Evolutionary conservation across 2,797 vertebrate genomes (phyloP).

Genomic region (Mionectes olivaceus): DNA sequence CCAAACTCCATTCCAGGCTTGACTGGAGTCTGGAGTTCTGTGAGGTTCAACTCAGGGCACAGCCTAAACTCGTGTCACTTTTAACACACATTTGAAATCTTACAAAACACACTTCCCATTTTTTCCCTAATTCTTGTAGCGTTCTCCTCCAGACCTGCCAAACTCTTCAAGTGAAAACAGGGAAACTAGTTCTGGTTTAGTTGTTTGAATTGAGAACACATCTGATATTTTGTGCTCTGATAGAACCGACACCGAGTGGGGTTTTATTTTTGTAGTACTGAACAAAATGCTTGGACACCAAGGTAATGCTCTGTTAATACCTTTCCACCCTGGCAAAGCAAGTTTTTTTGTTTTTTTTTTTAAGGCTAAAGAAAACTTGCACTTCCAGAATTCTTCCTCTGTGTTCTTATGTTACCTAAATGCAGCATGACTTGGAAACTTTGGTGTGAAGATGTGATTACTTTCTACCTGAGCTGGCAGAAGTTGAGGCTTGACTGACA

Average conservation of each 20-base stretch:
- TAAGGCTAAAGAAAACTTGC: neutral
- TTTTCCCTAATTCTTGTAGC: neutral
- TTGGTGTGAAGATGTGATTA: neutral
- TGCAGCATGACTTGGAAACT: neutral
- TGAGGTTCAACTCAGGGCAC: constrained; percentile 28
- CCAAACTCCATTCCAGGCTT: neutral
- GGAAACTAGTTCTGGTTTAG: neutral
- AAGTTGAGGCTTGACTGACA: neutral
- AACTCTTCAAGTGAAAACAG: neutral
- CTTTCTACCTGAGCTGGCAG: neutral
- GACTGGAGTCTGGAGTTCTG: neutral
- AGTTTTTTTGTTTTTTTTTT: neutral
- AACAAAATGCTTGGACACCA: neutral
- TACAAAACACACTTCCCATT: neutral
- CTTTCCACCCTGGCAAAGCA: neutral
- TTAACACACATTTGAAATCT: neutral
- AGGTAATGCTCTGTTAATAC: neutral
- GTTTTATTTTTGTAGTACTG: neutral
- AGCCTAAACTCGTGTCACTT: neutral
- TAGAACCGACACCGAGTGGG: neutral
- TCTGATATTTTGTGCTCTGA: neutral
- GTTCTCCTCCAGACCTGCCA: neutral
- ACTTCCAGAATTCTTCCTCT: neutral
- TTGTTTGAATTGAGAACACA: neutral
- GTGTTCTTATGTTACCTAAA: neutral